phyloP scores from a whole-genome alignment of 2,888 invertebrate genomes.

The Neoscelio sp. region DNA sequence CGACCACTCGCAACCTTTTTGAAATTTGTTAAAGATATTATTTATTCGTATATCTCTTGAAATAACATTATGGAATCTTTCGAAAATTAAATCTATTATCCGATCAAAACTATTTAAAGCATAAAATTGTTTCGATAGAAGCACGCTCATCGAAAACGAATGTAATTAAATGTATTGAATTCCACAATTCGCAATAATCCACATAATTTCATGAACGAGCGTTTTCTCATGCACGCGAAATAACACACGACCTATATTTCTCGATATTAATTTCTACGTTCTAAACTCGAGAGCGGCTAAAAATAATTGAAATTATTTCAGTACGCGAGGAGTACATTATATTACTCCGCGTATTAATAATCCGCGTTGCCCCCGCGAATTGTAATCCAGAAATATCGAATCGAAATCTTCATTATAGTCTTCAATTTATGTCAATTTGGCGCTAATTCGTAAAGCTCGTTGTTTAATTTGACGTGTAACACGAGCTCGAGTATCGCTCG shows the following conservation, averaged over 20 bases:
- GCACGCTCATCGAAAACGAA: no score
- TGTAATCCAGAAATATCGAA: conserved; percentile 18
- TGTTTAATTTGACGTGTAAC: conserved; percentile 65
- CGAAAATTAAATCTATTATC: no score
- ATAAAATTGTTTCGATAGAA: no score
- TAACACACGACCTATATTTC: conserved; percentile 5
- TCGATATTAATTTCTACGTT: conserved; percentile 21
- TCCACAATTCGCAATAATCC: conserved; percentile 3
- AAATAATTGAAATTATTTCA: conserved; percentile 19
- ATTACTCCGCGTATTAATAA: neutral
- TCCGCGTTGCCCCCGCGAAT: neutral
- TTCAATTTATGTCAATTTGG: conserved; percentile 29
- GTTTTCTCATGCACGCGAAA: conserved; percentile 2
- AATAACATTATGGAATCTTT: no score
- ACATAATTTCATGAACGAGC: neutral
- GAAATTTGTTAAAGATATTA: no score
- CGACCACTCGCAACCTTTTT: no score
- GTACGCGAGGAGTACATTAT: neutral
- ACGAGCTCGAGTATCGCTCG: conserved; percentile 51
- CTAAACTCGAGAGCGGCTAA: conserved; percentile 1
- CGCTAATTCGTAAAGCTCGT: conserved; percentile 72
- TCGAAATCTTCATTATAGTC: conserved; percentile 19
- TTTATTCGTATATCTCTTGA: no score
- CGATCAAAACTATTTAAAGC: no score
- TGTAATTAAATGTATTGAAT: no score